A percentile compares a stretch with the other conserved stretches of the same genome.
Conservation (phyloP, 2,888 invertebrate genomes). For the Volucella inanis region DNA sequence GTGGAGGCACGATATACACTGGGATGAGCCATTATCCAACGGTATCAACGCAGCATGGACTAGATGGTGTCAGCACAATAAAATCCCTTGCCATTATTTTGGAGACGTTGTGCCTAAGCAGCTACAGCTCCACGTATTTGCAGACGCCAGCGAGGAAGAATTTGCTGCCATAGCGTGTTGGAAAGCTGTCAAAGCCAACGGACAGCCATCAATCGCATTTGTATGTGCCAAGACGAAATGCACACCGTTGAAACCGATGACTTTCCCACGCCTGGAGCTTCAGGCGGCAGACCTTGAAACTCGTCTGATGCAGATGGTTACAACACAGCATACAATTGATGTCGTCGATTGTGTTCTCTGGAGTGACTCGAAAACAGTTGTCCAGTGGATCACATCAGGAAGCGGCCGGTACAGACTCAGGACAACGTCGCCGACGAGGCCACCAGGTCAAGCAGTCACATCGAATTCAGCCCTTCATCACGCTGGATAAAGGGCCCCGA, state of each 20-base stretch:
- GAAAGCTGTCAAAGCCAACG: no score
- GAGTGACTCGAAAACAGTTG: constrained; percentile 10
- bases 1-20: constrained; percentile 9
- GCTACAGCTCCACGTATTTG: constrained; percentile 23
- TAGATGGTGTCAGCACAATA: background rate
- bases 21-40: constrained; percentile 13
- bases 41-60: constrained; percentile 7
- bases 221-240: no score
- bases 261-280: constrained; percentile 45
- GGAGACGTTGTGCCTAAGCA: no score
- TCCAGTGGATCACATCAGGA: constrained; percentile 73
- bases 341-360: constrained; percentile 26
- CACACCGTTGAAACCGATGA: constrained; percentile 25
- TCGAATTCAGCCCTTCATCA: constrained; percentile 41
- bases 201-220: no score
- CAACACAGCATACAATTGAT: constrained; percentile 11
- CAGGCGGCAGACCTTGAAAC: constrained; percentile 50
- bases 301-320: constrained; percentile 30
- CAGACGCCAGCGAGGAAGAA: constrained; percentile 32
- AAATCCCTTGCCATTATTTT: no score
- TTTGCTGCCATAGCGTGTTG: background rate
- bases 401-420: constrained; percentile 62
- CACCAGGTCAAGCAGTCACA: constrained; percentile 54
- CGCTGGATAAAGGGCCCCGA: constrained; percentile 48
- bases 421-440: constrained; percentile 76